Evolutionary conservation across 2,797 vertebrate species (phyloP), one percentile per base, ranked within the genome.

Genomic region (Eulemur coronatus): DNA sequence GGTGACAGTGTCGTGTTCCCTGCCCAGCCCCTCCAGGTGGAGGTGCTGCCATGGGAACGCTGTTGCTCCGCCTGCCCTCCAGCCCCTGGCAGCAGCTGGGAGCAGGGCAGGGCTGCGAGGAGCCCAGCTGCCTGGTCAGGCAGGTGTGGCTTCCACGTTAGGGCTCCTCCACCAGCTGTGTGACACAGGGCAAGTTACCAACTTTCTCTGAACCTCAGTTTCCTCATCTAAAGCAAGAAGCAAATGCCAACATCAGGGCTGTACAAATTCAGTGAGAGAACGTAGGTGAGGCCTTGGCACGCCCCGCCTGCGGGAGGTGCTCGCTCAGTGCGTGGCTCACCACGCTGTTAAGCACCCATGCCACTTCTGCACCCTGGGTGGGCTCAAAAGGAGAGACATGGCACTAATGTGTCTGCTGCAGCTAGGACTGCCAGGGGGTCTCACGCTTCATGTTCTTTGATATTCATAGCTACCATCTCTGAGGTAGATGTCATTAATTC

Each of bases 1-100:
- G 95, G 88, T 96, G 70, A 97, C 28, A 30, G 72, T n/a, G 93
- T 95, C 30, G 4, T 85, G 85, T 67, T 97, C 97, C 98, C 94
- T 97, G 76, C 70, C 76, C 48, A 33, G 81, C 79, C 14, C 78
- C 65, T 91, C 92, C 67, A 46, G 59, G 75, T 59, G 76, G 84
- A 94, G 84, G 78, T 30, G 63, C 96, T 84, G 35, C 55, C 57
- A 7, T 0, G 0, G 67, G 76, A 75, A 55, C 24, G 1, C 86
- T 26, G 22, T n/a, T 33, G 78, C 35, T 72, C 17, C 75, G 46
- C 59, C 80, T 61, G 35, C 22, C 61, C 76, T 38, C 7, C 20
- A 55, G 87, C 30, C 52, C 65, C 33, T 5, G 82, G 24, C 48
- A 55, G 43, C 30, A 2, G 24, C 76, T 11, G 30, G 1, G 88